Conservation (phyloP, 2,797 vertebrate species). For the Characodon lateralis region DNA sequence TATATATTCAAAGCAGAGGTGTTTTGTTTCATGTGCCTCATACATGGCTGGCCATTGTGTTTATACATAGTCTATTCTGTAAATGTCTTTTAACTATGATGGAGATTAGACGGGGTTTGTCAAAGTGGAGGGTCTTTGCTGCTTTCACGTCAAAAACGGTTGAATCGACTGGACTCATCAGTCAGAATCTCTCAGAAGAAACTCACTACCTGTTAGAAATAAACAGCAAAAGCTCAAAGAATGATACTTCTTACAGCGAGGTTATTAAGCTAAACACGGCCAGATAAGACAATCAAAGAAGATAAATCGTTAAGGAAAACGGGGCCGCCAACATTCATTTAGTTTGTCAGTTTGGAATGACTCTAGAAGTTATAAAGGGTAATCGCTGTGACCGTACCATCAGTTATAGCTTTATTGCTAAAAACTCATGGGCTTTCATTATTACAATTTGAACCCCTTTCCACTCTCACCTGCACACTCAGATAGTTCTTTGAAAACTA, state of each 20-base stretch:
- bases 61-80: conserved; percentile 55
- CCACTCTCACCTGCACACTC: not conserved
- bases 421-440: not conserved
- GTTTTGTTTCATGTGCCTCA: conserved; percentile 33
- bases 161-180: not conserved
- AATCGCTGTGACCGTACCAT: not conserved
- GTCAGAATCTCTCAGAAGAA: not conserved
- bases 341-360: not conserved
- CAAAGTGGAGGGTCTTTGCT: conserved; percentile 14
- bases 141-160: conserved; percentile 20
- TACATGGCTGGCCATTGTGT: conserved; percentile 60
- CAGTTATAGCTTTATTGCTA: too few relatives aligned
- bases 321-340: not conserved
- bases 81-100: conserved; percentile 25
- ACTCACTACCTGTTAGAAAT: not conserved
- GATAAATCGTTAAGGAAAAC: not conserved
- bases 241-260: not conserved
- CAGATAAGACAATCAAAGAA: not conserved
- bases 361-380: not conserved
- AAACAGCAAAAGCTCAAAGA: not conserved
- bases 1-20: conserved; percentile 38
- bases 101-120: conserved; percentile 2
- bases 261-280: not conserved
- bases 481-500: not conserved
- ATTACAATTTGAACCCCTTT: too few relatives aligned